Evolutionary conservation across 2,888 invertebrate species (phyloP).

Genomic region (Polyommatus iphigenia): DNA sequence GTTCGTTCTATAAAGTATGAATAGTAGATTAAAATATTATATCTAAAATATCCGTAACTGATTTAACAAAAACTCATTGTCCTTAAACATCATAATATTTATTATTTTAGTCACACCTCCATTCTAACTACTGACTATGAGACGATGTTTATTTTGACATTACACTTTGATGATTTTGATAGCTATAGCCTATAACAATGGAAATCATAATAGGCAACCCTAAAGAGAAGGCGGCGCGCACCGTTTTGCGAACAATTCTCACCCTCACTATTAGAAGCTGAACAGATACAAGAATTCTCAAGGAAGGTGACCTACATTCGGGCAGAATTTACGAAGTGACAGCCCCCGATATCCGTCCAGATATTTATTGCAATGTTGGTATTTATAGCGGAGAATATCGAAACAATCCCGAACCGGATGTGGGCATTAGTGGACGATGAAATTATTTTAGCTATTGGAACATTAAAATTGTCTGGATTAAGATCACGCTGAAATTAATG

Average conservation of each 20-base stretch:
- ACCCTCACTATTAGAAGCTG: slow-evolving; percentile 18
- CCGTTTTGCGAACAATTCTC: slow-evolving; percentile 24
- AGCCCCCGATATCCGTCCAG: slow-evolving; percentile 11
- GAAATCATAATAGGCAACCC: background rate
- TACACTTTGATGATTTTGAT: background rate
- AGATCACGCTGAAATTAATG: too few relatives aligned
- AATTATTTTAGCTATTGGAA: background rate
- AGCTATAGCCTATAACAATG: background rate
- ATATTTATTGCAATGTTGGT: slow-evolving; percentile 23
- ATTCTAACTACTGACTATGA: background rate
- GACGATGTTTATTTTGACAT: background rate
- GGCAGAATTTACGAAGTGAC: slow-evolving; percentile 21
- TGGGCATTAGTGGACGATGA: background rate
- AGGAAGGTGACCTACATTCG: slow-evolving; percentile 25
- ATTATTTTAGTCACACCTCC: background rate
- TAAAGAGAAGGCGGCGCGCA: background rate
- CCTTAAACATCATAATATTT: background rate
- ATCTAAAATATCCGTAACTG: too few relatives aligned
- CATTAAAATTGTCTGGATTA: background rate
- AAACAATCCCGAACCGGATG: background rate
- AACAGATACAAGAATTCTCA: slow-evolving; percentile 20
- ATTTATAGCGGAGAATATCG: slow-evolving; percentile 17
- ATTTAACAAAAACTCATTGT: too few relatives aligned
- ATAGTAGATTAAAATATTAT: too few relatives aligned
- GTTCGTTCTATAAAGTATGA: too few relatives aligned